Conservation (phyloP, 2,888 invertebrate genomes). For the Chouioia cunea region DNA sequence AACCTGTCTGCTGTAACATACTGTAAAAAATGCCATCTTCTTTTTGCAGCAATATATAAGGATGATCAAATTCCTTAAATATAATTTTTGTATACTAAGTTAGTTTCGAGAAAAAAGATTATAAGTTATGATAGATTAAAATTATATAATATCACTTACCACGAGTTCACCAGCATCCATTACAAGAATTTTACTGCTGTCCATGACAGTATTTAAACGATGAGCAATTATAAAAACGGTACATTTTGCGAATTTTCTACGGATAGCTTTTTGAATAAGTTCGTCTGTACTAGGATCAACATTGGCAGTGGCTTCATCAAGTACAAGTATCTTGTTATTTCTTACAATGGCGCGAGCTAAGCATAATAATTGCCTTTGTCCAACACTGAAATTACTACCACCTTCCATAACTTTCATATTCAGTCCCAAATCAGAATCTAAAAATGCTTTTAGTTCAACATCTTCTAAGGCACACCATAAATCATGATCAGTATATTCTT, state of each 20-base stretch:
- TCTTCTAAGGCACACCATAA: conserved; percentile 72
- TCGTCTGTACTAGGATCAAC: conserved; percentile 84
- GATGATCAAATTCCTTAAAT: conserved; percentile 79
- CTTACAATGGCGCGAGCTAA: conserved; percentile 89
- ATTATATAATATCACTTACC: conserved; percentile 51
- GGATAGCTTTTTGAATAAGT: conserved; percentile 72
- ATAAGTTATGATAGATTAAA: too few relatives aligned
- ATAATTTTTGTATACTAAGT: too few relatives aligned
- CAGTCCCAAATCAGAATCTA: conserved; percentile 72
- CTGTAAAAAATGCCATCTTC: conserved; percentile 74
- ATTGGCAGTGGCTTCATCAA: conserved; percentile 94
- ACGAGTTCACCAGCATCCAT: conserved; percentile 70
- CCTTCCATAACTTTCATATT: conserved; percentile 82
- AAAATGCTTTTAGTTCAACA: conserved; percentile 80
- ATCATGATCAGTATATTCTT: conserved; percentile 69
- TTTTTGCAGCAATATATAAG: conserved; percentile 75
- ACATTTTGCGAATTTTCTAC: conserved; percentile 71
- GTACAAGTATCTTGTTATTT: conserved; percentile 85
- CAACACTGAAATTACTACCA: conserved; percentile 87
- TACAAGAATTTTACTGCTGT: conserved; percentile 72
- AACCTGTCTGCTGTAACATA: conserved; percentile 79
- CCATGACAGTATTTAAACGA: conserved; percentile 75
- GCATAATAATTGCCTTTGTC: conserved; percentile 92
- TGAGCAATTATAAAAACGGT: conserved; percentile 75
- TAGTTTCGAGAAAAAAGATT: too few relatives aligned